Evolutionary conservation across 2,797 vertebrate species (phyloP).

Genomic region (Arctocebus calabarensis): DNA sequence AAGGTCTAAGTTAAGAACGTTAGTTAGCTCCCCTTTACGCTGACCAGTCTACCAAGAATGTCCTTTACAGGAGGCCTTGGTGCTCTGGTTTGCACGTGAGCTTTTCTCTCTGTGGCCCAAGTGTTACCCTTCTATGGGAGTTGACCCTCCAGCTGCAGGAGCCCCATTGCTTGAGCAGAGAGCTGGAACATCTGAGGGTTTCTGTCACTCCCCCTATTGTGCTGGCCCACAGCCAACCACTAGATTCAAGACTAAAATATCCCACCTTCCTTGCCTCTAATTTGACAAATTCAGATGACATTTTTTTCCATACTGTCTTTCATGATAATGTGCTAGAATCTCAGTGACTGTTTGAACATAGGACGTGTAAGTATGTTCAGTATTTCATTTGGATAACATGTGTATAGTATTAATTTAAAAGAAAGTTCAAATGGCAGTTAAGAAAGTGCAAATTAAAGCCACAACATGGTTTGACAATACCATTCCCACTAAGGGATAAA

Average conservation of each 20-base stretch:
- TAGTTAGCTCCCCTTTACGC: neutral
- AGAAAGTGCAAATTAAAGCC: neutral
- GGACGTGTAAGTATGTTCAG: neutral
- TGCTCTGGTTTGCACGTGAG: neutral
- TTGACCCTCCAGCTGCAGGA: accelerated
- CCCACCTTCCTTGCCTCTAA: neutral
- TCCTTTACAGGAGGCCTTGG: neutral
- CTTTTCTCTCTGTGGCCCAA: neutral
- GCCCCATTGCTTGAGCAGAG: neutral
- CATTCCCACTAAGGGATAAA: neutral
- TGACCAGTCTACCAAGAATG: neutral
- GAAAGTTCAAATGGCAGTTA: neutral
- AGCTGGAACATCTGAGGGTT: neutral
- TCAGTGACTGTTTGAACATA: neutral
- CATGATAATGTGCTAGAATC: neutral
- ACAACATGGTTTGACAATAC: neutral
- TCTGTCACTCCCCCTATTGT: accelerated
- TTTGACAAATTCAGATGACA: neutral
- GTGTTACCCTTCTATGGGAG: neutral
- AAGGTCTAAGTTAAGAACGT: neutral
- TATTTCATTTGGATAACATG: neutral
- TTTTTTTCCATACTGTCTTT: neutral
- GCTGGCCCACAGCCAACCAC: too few relatives aligned
- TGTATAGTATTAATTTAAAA: neutral
- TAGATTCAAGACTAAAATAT: neutral